Evolutionary conservation across 2,888 invertebrate genomes (phyloP), one percentile per base, ranked within the genome.

Genomic region (Lasioglossum zephyrum): DNA sequence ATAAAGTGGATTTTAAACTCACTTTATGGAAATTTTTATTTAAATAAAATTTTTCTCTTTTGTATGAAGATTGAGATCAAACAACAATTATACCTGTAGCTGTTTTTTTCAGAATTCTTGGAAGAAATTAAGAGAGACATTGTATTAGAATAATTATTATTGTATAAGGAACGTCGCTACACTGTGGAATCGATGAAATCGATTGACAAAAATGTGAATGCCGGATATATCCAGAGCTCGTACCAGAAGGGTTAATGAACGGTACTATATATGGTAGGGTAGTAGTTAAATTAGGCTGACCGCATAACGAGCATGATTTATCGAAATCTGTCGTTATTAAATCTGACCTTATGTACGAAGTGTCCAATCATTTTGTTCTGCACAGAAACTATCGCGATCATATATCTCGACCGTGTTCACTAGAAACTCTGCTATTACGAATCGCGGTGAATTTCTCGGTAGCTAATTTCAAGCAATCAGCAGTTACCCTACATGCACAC

Each of bases 381-480:
- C 66, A 8, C 26, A 26, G 44, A 31, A 53, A 69, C 16, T 5
- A 31, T 47, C 9, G 47, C n/a, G 16, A 75, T 60, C 36, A 8
- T 44, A 75, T 72, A 75, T 70, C 60, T 36, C 74, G 44, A 11
- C 36, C 22, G 16, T 63, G 18, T 70, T 57, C 9, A 47, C 26
- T 72, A 11, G 36, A 11, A 53, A 47, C 18, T 60, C 26, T 9
- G 31, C 13, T n/a, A 18, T 72, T 79, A 70, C 31, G 57, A 70
- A 70, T 70, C 70, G 16, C 57, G 53, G 70, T 70, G 39, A 79
- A 75, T 79, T 79, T 49, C 39, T 60, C 22, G n/a, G 36, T 73
- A 47, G 36, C 57, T 72, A 81, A 81, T 81, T 49, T 74, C 74
- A 22, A 66, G 44, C 53, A 44, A 78, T 73, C 73, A 69, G 72